phyloP scores from a whole-genome alignment of 92 coral and sea anemone genomes.

The Palythoa grandis region DNA sequence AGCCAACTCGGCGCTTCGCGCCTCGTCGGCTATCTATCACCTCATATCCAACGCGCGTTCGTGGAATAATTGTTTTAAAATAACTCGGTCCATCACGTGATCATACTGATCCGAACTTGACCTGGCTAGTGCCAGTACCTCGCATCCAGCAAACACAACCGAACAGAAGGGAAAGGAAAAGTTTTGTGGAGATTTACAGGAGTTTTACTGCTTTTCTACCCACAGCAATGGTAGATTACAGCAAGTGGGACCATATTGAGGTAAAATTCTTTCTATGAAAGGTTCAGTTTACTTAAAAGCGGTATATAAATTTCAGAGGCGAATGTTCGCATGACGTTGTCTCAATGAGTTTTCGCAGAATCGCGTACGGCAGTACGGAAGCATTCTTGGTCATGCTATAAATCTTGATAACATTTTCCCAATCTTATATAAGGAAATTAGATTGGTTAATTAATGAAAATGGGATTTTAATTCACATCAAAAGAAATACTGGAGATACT shows the following conservation, averaged over 20 bases:
- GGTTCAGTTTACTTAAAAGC: not conserved
- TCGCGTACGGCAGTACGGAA: too few species aligned
- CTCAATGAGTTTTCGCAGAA: too few species aligned
- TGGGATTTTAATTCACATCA: too few species aligned
- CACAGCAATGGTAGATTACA: slow-evolving; percentile 94
- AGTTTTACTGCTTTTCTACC: slow-evolving; percentile 30
- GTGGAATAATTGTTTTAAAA: too few species aligned
- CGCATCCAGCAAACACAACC: slow-evolving; percentile 4
- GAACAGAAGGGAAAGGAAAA: not conserved
- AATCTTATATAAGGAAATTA: too few species aligned
- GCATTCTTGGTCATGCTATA: too few species aligned
- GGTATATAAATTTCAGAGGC: not conserved
- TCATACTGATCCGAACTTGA: not conserved
- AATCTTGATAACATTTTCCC: too few species aligned
- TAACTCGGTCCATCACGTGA: not conserved
- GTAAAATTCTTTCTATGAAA: slow-evolving; percentile 41
- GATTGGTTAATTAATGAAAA: too few species aligned
- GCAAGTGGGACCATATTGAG: slow-evolving; percentile 99
- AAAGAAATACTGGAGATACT: too few species aligned
- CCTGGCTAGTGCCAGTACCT: slow-evolving; percentile 20
- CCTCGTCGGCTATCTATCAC: too few species aligned
- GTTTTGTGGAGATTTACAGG: slow-evolving; percentile 23
- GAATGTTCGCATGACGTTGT: not conserved
- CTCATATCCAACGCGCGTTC: too few species aligned
- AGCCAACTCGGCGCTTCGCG: too few species aligned